Evolutionary conservation across 1,140 invertebrate species (phyloP).

Genomic region (Pectinophora gossypiella): DNA sequence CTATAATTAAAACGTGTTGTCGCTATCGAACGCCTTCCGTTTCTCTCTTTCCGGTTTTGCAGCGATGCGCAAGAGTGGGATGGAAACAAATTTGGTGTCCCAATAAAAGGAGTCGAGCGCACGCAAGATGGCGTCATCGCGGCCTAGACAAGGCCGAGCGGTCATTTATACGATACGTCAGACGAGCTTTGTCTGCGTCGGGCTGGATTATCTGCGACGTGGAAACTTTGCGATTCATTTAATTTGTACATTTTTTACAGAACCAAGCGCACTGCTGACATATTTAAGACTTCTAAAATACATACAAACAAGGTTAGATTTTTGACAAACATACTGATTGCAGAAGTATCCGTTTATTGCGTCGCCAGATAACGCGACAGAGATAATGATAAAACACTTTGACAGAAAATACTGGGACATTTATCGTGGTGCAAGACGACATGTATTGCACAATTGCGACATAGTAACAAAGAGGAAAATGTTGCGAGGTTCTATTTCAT

Average conservation of each 20-base stretch:
- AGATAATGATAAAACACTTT: too few species aligned
- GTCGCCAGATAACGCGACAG: too few species aligned
- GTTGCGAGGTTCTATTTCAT: conserved; percentile 13
- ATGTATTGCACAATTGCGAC: neutral
- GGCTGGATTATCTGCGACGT: conserved; percentile 8
- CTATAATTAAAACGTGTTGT: neutral
- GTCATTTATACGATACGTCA: conserved; percentile 66
- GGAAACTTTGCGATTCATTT: conserved; percentile 10
- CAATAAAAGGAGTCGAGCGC: conserved; percentile 36
- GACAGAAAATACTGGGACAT: too few species aligned
- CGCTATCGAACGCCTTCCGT: conserved; percentile 18
- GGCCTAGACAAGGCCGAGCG: conserved; percentile 72
- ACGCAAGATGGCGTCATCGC: conserved; percentile 67
- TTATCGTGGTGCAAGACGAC: too few species aligned
- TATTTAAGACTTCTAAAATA: too few species aligned
- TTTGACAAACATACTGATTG: too few species aligned
- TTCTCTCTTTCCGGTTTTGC: conserved; percentile 26
- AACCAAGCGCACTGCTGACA: neutral
- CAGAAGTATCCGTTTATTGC: too few species aligned
- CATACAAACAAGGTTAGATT: too few species aligned
- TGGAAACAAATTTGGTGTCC: conserved; percentile 44
- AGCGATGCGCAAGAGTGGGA: conserved; percentile 28
- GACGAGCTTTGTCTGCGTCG: conserved; percentile 45
- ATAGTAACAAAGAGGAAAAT: conserved; percentile 9
- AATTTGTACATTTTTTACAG: neutral